Percentiles rank a stretch among this genome's conserved stretches.
These are phyloP conservation scores for Drosophila kambysellisi DNA, from an alignment of 2,888 invertebrate genomes.

Conservation along the genomic window DNA sequence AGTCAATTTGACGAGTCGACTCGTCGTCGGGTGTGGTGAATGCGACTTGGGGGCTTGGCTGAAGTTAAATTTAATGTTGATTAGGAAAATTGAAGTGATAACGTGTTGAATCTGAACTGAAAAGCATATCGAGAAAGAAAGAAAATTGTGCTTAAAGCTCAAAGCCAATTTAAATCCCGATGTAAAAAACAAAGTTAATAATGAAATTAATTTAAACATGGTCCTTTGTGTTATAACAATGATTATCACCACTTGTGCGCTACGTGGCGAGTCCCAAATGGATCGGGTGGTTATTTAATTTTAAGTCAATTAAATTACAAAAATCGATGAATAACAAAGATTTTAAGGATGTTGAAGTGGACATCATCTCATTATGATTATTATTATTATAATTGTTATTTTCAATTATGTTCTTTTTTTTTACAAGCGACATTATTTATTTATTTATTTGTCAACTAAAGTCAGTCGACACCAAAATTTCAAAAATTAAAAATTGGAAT, in stretches of 20 bases:
- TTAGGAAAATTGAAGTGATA: conserved; percentile 68
- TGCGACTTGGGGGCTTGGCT: conserved; percentile 14
- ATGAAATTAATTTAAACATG: not conserved
- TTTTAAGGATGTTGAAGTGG: not conserved
- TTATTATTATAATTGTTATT: not conserved
- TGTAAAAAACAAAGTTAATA: not conserved
- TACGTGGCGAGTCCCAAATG: not conserved
- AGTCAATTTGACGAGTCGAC: conserved; percentile 67
- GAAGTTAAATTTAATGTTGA: conserved; percentile 65
- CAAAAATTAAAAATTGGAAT: no score
- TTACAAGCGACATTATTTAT: no score
- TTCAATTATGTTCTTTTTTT: not conserved
- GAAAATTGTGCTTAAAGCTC: not conserved
- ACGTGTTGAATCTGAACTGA: conserved; percentile 24
- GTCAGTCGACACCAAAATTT: no score
- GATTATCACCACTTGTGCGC: not conserved
- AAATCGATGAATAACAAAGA: not conserved
- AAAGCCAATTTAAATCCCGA: not conserved
- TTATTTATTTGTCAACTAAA: no score
- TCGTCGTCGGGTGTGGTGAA: conserved; percentile 17
- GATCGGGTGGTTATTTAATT: not conserved
- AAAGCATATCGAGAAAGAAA: not conserved
- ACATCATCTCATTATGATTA: not conserved
- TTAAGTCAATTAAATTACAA: not conserved
- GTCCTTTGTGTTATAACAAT: not conserved